These are phyloP conservation scores for Drosophila pallidifrons DNA, from an alignment of 1,140 invertebrate genomes.

Conservation along the genomic window DNA sequence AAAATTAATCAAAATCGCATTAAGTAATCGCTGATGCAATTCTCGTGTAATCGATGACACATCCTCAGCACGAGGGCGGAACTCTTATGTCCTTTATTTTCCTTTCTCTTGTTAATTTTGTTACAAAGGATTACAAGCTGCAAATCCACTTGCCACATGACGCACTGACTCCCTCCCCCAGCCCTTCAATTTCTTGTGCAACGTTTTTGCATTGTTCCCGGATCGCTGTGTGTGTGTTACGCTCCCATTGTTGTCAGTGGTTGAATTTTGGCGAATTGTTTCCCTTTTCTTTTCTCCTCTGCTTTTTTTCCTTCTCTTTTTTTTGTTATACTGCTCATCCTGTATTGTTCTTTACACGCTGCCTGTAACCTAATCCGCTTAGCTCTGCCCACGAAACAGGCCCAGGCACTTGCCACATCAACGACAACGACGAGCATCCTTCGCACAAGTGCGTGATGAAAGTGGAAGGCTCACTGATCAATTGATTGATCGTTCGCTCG, in stretches of 20 bases:
- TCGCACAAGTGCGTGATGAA: conserved; percentile 32
- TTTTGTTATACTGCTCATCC: conserved; percentile 22
- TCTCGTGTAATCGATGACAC: conserved; percentile 48
- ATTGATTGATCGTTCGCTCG: conserved; percentile 38
- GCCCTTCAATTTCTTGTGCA: not conserved
- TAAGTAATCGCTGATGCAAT: conserved; percentile 61
- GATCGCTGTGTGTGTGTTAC: conserved; percentile 2
- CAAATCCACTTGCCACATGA: conserved; percentile 76
- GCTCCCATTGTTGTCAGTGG: conserved; percentile 47
- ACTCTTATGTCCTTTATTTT: conserved; percentile 9
- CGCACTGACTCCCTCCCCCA: conserved; percentile 29
- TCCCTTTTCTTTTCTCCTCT: conserved; percentile 9
- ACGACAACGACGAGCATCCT: too few relatives aligned
- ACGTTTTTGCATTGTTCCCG: conserved; percentile 25
- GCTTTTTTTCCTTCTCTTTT: not conserved
- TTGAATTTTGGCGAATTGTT: conserved; percentile 47
- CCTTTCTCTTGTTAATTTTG: conserved; percentile 9
- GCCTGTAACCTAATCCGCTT: conserved; percentile 71
- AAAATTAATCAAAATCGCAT: conserved; percentile 61
- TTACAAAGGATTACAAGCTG: conserved; percentile 68
- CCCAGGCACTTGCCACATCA: conserved; percentile 8
- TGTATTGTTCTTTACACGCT: conserved; percentile 66
- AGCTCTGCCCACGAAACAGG: conserved; percentile 4
- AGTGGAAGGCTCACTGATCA: not conserved
- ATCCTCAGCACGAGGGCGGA: not conserved